Evolutionary conservation across 1,140 invertebrate species (phyloP), one percentile per base, ranked within the genome.

Genomic region (Magallana gigas): DNA sequence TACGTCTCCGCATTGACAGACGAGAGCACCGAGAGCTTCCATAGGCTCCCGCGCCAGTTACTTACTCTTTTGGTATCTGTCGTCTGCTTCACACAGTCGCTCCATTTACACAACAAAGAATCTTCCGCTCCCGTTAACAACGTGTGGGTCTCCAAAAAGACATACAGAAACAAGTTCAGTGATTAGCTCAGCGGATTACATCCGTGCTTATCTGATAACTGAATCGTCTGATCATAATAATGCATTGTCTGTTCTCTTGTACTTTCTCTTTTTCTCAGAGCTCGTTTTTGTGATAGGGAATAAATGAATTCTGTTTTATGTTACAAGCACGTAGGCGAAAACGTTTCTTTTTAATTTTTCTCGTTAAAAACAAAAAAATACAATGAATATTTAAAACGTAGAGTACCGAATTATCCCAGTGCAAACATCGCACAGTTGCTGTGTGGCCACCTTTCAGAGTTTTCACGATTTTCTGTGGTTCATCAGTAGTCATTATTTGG

Each of bases 341-440:
- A 4, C 5, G 3, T 48, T 48, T 48, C 36, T 4, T 48, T 48
- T 48, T 48, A 48, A 48, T 48, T 48, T 48, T 48, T 48, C 36
- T 48, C 36, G 36, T 48, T 48, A 48, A 48, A 62, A 62, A 62
- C 6, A 16, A n/a, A 16, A n/a, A 76, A 29, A 76, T 76, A 76
- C 11, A 11, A 9, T 76, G 12, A 48, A 11, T 36, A 29, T 76
- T 76, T 12, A 29, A 57, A 83, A 83, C 9, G 16, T 57, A 8
- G 57, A 23, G 57, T 64, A 90, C 89, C 84, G 80, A 9, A 56
- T 86, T 57, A 83, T 90, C 89, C 89, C 89, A 90, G 81, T 88
- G 57, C 8, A 86, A 68, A 85, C 89, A 90, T 64, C 89, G 80
- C 18, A 90, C 87, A 57, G 87, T 90, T 16, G 84, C 87, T 57